Percentiles rank a stretch among this genome's conserved stretches.
Conservation (phyloP, 2,113 vertebrate genomes). For the Actenoides lindsayi region DNA sequence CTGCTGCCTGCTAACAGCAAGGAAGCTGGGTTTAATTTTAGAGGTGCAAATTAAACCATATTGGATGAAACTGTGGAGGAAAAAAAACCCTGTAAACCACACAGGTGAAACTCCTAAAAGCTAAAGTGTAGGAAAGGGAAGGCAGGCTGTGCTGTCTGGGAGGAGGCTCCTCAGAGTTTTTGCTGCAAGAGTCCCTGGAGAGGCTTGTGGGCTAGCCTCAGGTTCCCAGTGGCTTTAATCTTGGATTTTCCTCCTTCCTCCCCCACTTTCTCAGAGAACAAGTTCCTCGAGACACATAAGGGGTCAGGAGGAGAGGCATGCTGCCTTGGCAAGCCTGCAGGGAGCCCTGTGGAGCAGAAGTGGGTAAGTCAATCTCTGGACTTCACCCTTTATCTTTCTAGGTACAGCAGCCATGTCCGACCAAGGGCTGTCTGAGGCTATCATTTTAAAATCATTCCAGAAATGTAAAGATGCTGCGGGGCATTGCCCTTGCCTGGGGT, state of each 20-base stretch:
- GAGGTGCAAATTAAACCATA: constrained; percentile 50
- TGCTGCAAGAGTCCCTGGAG: neutral
- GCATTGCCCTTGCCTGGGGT: too few relatives aligned
- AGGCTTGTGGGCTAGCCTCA: neutral
- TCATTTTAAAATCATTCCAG: neutral
- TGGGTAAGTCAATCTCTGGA: neutral
- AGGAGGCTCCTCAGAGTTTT: neutral
- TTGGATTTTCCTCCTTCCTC: neutral
- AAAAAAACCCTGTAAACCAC: neutral
- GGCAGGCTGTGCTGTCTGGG: neutral
- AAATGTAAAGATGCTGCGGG: neutral
- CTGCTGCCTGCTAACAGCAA: neutral
- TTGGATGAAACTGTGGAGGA: neutral
- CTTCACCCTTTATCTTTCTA: neutral
- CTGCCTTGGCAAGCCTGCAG: neutral
- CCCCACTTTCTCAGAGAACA: neutral
- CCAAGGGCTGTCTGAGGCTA: neutral
- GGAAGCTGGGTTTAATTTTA: constrained; percentile 34
- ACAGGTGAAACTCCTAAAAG: neutral
- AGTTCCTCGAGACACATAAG: neutral
- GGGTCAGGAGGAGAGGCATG: accelerated
- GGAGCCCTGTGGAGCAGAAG: neutral
- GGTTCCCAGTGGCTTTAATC: neutral
- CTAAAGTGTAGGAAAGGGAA: neutral
- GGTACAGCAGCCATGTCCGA: neutral